Conservation (phyloP, 2,888 invertebrate species). For the Caenorhabditis becei region DNA sequence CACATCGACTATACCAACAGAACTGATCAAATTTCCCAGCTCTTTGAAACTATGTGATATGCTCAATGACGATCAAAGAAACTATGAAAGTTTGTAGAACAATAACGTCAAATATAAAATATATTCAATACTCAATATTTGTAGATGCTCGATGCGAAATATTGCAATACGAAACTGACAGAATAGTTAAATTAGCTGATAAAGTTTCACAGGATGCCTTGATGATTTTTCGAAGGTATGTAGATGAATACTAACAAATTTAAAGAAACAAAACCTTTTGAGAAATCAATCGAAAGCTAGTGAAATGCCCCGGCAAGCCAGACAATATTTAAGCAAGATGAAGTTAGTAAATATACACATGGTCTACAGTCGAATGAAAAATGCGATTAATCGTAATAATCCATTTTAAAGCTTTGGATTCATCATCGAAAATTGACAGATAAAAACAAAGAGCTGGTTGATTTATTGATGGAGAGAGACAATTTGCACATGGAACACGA, state of each 20-base stretch:
- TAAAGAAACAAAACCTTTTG: constrained; percentile 60
- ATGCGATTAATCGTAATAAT: constrained; percentile 61
- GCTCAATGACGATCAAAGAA: too few relatives aligned
- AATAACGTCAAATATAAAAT: background rate
- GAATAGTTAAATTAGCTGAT: constrained; percentile 92
- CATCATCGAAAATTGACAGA: too few relatives aligned
- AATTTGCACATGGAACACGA: constrained; percentile 98
- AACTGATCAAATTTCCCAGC: too few relatives aligned
- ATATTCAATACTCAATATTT: too few relatives aligned
- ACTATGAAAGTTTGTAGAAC: too few relatives aligned
- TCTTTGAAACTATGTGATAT: too few relatives aligned
- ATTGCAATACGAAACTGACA: constrained; percentile 90
- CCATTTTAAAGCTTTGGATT: background rate
- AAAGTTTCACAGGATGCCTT: constrained; percentile 94
- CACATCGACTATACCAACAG: background rate
- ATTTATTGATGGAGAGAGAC: constrained; percentile 92
- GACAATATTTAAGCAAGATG: constrained; percentile 67
- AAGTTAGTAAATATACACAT: constrained; percentile 47
- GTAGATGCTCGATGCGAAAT: constrained; percentile 88
- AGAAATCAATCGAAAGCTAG: constrained; percentile 74
- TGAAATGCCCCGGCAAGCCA: constrained; percentile 67
- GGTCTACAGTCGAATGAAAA: constrained; percentile 55
- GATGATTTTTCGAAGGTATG: constrained; percentile 83
- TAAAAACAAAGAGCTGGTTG: constrained; percentile 92
- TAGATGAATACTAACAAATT: background rate